A percentile compares a stretch with the other conserved stretches of the same genome.
These are phyloP conservation scores for Piliocolobus tephrosceles DNA, from an alignment of 2,113 vertebrate genomes.

Conservation along the genomic window DNA sequence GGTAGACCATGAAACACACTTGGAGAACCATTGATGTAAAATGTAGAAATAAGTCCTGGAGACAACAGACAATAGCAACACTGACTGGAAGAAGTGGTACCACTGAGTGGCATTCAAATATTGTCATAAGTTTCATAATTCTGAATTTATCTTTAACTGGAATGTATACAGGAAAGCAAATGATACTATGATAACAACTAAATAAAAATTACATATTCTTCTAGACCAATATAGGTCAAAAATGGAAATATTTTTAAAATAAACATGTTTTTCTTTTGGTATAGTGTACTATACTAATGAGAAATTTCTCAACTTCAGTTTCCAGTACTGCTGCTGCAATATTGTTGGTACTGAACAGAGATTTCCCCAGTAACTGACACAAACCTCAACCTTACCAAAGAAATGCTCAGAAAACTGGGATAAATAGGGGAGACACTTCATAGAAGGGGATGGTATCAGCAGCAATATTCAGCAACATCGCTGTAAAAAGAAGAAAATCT, in stretches of 20 bases:
- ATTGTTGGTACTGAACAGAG: neutral
- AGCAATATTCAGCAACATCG: neutral
- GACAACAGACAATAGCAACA: neutral
- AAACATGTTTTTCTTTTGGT: neutral
- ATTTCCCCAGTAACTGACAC: neutral
- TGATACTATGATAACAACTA: neutral
- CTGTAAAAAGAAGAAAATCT: neutral
- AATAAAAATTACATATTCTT: neutral
- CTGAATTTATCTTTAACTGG: neutral
- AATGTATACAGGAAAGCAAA: neutral
- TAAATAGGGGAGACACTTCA: neutral
- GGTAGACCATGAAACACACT: neutral
- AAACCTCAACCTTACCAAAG: neutral
- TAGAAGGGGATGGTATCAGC: neutral
- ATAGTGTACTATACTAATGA: neutral
- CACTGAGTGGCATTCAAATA: neutral
- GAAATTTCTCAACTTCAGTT: conserved; percentile 26
- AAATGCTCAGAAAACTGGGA: conserved; percentile 1
- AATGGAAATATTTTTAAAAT: neutral
- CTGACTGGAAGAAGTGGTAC: neutral
- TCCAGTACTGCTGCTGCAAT: neutral
- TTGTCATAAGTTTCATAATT: neutral
- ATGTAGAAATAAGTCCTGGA: neutral
- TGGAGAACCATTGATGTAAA: neutral
- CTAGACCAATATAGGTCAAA: neutral